Base-by-base conservation (phyloP, 2,113 vertebrate species). In the Hemicordylus capensis region DNA sequence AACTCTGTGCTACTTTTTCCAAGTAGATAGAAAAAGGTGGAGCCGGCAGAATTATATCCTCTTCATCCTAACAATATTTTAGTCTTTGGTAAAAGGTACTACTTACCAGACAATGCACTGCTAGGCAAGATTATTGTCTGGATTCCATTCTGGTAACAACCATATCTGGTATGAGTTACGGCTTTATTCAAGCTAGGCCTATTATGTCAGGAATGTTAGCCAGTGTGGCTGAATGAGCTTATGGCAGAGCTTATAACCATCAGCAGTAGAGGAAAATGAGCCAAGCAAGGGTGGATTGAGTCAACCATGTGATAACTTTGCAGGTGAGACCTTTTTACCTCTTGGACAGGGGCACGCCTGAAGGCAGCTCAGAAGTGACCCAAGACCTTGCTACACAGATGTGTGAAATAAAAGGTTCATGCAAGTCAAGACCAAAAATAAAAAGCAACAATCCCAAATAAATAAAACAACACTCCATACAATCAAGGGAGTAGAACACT, bases 91-190 rank as follows among this genome's bases (percentile, higher is more conserved):
- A 72, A 66, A 34, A 66, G 20, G 58, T 58, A 74, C n/a, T n/a
- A n/a, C 64, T 81, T 56, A 48, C 67, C 59, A 88, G 81, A 84
- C 76, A 84, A 66, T 48, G 61, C 76, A 84, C 56, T 48, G 61
- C 59, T 51, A 80, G 39, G 31, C 81, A 66, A 79, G 76, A 63
- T n/a, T 48, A 56, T 56, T 74, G 34, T 82, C 48, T 80, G 77
- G 83, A 88, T 80, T 84, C 82, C 82, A 75, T 84, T 88, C 82
- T n/a, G 70, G 77, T 69, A 88, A 63, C 73, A 77, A 76, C 87
- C 48, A 70, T 66, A 85, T 81, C 76, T 70, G 77, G 83, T 85
- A 72, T 76, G 83, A 85, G 87, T 66, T 81, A 67, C 54, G 5
- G 81, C 87, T 85, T 85, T 81, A 67, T 73, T n/a, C 44, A 48